These are phyloP conservation scores for Scomberomorus guttatus DNA, from an alignment of 2,797 vertebrate genomes.

Conservation along the genomic window DNA sequence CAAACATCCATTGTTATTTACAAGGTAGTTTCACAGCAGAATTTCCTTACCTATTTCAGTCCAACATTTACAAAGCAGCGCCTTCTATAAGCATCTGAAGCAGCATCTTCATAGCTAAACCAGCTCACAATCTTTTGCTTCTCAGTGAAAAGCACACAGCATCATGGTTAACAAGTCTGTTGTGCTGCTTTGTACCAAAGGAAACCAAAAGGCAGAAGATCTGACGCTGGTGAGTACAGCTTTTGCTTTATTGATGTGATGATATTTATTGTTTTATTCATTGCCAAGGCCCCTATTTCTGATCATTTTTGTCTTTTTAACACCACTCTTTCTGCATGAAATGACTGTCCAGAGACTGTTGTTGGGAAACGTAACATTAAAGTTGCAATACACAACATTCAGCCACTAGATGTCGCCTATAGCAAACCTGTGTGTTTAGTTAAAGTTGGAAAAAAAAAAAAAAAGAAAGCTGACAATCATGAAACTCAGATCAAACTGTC, in stretches of 20 bases:
- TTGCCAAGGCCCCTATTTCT: too few relatives aligned
- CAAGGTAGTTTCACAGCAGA: neutral
- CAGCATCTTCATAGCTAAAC: neutral
- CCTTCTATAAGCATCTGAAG: neutral
- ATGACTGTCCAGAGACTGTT: too few relatives aligned
- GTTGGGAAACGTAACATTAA: too few relatives aligned
- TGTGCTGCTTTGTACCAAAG: conserved; percentile 11
- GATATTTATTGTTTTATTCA: too few relatives aligned
- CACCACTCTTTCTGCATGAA: too few relatives aligned
- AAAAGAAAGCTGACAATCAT: too few relatives aligned
- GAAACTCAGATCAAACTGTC: too few relatives aligned
- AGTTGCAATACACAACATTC: too few relatives aligned
- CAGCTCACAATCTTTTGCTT: neutral
- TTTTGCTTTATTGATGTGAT: neutral
- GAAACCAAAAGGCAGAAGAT: conserved; percentile 16
- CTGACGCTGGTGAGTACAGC: conserved; percentile 1
- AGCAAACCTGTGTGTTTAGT: too few relatives aligned
- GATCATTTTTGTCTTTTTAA: too few relatives aligned
- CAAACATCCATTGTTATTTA: conserved; percentile 1
- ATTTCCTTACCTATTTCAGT: neutral
- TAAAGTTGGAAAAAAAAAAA: too few relatives aligned
- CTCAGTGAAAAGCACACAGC: neutral
- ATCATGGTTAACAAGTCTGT: neutral
- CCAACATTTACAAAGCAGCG: neutral
- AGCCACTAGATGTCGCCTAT: too few relatives aligned